phyloP scores from a whole-genome alignment of 2,113 vertebrate species.

The Phyllostomus discolor region DNA sequence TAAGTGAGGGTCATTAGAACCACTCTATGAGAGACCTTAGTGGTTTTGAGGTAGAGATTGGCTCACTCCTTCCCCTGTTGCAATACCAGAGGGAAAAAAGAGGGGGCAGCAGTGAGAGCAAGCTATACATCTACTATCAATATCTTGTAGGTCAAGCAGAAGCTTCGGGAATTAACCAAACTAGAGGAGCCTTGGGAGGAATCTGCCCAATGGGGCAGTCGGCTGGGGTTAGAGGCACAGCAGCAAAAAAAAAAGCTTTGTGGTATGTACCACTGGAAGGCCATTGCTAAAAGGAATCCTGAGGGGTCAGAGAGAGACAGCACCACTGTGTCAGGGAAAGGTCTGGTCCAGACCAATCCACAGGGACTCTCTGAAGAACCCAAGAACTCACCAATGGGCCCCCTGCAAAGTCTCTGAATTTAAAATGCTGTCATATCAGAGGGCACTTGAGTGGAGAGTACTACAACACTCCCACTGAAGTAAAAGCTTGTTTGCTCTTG shows the following conservation, averaged over 20 bases:
- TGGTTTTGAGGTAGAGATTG: neutral
- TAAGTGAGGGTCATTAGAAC: neutral
- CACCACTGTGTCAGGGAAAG: too few relatives aligned
- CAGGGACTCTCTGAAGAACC: neutral
- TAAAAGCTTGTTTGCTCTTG: neutral
- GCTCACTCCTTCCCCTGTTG: neutral
- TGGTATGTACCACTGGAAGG: neutral
- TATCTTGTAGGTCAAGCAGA: neutral
- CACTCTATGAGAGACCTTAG: neutral
- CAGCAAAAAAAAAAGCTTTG: neutral
- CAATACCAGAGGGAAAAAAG: neutral
- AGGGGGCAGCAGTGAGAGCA: neutral
- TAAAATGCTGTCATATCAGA: neutral
- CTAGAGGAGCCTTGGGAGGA: neutral
- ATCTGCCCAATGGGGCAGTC: neutral
- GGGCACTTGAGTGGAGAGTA: neutral
- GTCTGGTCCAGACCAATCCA: neutral
- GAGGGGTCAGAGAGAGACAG: neutral
- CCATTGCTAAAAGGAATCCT: neutral
- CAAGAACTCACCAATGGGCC: neutral
- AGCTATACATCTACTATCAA: neutral
- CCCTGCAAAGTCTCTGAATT: neutral
- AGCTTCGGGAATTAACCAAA: neutral
- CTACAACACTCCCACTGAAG: rapidly evolving
- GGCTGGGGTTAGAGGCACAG: neutral